Evolutionary conservation across 2,888 invertebrate genomes (phyloP).

Genomic region (Tenodera sinensis): DNA sequence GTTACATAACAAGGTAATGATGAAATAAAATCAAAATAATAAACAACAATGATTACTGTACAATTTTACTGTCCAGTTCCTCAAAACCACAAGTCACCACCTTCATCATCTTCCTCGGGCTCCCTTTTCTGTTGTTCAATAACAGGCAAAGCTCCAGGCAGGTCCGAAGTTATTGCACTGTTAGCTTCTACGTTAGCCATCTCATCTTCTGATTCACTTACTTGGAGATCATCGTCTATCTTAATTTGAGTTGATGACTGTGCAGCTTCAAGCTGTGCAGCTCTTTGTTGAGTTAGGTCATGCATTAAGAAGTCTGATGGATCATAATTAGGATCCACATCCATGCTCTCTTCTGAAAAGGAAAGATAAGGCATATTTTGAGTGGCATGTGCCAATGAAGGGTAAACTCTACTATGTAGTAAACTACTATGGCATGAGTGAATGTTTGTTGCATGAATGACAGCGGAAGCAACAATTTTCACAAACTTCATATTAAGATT

Average conservation of each 20-base stretch:
- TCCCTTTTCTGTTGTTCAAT: conserved; percentile 36
- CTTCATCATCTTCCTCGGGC: conserved; percentile 48
- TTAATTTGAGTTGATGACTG: conserved; percentile 49
- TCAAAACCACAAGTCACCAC: conserved; percentile 58
- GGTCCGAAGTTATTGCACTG: conserved; percentile 18
- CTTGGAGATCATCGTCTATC: conserved; percentile 70
- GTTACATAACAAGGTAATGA: conserved; percentile 4
- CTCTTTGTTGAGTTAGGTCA: conserved; percentile 42
- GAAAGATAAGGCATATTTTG: not conserved
- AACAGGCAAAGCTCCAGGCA: conserved; percentile 21
- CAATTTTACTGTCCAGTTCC: not conserved
- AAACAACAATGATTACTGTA: not conserved
- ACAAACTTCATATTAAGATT: too few species aligned
- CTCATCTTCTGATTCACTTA: conserved; percentile 75
- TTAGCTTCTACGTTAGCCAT: conserved; percentile 33
- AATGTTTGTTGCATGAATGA: too few species aligned
- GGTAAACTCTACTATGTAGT: too few species aligned
- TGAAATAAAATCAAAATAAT: not conserved
- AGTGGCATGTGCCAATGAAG: not conserved
- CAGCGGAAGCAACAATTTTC: too few species aligned
- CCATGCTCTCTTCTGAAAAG: conserved; percentile 63
- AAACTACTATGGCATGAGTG: too few species aligned
- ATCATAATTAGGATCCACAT: conserved; percentile 79
- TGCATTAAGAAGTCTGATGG: conserved; percentile 77
- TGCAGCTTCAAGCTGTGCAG: conserved; percentile 37